Base-by-base conservation (phyloP, 2,888 invertebrate species). In the Ganaspis brasiliensis region DNA sequence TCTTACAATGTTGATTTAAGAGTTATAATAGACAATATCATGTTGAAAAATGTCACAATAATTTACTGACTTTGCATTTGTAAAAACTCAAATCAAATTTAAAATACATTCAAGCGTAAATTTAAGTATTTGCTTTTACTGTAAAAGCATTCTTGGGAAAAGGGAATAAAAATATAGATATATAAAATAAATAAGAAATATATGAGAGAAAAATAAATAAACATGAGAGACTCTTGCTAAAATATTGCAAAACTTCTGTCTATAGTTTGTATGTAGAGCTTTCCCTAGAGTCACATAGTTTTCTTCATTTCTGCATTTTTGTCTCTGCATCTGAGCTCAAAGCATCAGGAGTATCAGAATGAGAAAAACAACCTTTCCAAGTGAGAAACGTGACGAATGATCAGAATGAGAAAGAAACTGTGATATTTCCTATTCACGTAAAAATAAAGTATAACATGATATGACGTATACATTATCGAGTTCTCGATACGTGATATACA, bases 301-400 rank as follows among this genome's bases (percentile, higher is more conserved):
- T 5, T 6, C 12, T 63, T 37, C 35, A 16, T 63, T 31, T 16
- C 35, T 61, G 31, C 6, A 26, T 59, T 63, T 19, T 63, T 63
- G 35, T 5, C 12, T 9, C 24, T 67, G 14, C 19, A 21, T 1
- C 24, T 24, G 37, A 40, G 12, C 24, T 24, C 24, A 45, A 67
- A 67, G 40, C 63, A 61, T 67, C 52, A n/a, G 19, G 16, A 52
- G 52, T 19, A 52, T 52, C 52, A 52, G 52, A 52, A n/a, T 19
- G 16, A 19, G 37, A 37, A 67, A 67, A 40, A 67, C 21, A 67
- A 45, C 40, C 24, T 24, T 19, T 45, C 4, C 21, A 4, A 63
- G 16, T 40, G 63, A 26, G 45, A 45, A 67, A 67, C 63, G 45
- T 67, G 63, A 67, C 45, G 63, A 67, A 67, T 67, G 40, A 24